phyloP scores from a whole-genome alignment of 2,797 vertebrate genomes.

The Micropoecilia bifurca region DNA sequence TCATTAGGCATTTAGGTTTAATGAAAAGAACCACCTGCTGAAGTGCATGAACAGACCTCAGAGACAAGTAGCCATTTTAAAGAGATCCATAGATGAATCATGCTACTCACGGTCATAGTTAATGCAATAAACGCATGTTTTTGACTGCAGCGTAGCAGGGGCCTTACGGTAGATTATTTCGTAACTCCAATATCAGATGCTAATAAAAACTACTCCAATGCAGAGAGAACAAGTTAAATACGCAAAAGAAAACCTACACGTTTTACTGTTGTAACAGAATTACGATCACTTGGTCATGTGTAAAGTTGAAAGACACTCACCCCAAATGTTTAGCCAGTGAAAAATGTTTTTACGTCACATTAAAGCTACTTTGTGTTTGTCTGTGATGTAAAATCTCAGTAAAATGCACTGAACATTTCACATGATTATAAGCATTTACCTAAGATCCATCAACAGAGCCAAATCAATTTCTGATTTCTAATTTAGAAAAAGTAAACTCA shows the following conservation, averaged over 20 bases:
- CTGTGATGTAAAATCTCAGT: too few relatives aligned
- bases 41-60: constrained; percentile 48
- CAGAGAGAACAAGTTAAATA: neutral
- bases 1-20: constrained; percentile 78
- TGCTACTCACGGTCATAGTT: constrained; percentile 24
- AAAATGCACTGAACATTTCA: too few relatives aligned
- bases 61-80: constrained; percentile 63
- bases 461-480: neutral
- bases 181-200: neutral
- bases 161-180: neutral
- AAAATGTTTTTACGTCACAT: too few relatives aligned
- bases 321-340: too few relatives aligned
- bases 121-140: constrained; percentile 24
- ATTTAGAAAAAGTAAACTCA: neutral
- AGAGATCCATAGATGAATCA: constrained; percentile 56
- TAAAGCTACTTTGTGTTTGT: too few relatives aligned
- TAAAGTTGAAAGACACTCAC: neutral
- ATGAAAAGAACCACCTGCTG: constrained; percentile 82
- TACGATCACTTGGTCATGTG: constrained; percentile 32
- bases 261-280: constrained; percentile 28
- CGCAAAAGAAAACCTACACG: neutral
- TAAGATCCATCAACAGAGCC: neutral
- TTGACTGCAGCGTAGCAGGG: neutral
- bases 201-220: neutral
- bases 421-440: neutral